Conservation (phyloP, 2,888 invertebrate genomes). For the Euproctis similis region DNA sequence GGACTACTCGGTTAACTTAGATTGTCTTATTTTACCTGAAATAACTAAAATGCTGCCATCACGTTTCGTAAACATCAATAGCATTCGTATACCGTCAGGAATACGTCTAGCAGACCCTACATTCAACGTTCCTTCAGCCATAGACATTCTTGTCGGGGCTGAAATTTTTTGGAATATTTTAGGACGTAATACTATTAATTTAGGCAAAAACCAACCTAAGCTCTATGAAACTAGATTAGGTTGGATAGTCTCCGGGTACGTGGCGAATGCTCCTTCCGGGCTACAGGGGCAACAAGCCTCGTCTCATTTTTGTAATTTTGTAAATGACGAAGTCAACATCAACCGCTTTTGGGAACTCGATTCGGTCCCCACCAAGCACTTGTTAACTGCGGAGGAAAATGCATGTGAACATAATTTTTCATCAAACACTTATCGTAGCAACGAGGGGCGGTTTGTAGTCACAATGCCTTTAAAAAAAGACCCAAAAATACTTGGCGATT, state of each 20-base stretch:
- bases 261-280: neutral
- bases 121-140: too few species aligned
- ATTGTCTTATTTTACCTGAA: too few species aligned
- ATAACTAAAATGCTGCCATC: too few species aligned
- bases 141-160: too few species aligned
- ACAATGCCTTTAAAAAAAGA: constrained; percentile 13
- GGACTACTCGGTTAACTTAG: too few species aligned
- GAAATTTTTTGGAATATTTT: neutral
- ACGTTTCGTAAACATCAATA: too few species aligned
- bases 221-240: neutral
- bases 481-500: neutral
- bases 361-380: constrained; percentile 8
- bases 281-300: too few species aligned
- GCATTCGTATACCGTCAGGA: too few species aligned
- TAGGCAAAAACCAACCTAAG: neutral
- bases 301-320: constrained; percentile 1
- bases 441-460: constrained; percentile 16
- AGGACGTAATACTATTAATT: neutral
- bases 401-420: constrained; percentile 6
- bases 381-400: constrained; percentile 9
- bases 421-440: constrained; percentile 8
- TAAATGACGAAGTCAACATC: neutral
- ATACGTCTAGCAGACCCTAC: too few species aligned
- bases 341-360: constrained; percentile 19
- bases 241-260: neutral